Base-by-base conservation (phyloP, 2,113 vertebrate species). In the Syngnathus floridae region DNA sequence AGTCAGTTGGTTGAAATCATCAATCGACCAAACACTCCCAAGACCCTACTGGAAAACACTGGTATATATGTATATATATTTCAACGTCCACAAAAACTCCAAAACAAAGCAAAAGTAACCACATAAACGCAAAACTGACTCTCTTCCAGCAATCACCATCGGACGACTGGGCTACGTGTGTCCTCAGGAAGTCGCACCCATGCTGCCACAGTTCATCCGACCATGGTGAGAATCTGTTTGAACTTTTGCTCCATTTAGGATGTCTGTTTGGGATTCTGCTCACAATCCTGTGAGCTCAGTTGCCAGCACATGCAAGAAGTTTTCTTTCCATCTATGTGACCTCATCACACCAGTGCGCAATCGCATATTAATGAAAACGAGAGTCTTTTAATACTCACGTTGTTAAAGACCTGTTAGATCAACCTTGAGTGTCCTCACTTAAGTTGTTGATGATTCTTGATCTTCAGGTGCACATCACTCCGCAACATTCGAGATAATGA, bases 401-500 rank as follows among this genome's bases (percentile, higher is more conserved):
- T 48, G 17, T 48, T 46, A 5, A 2, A 48, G 46, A 19, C 17
- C 17, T 48, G 46, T 48, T 48, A 19, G 17, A 48, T 48, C 46
- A 19, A 48, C 17, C n/a, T 19, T 48, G 17, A 16, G 8, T 48
- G 46, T 17, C 45, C 45, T 19, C 46, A 48, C 4, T 55, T 55
- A 31, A 22, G 52, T 55, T 55, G 22, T 6, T 1, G 31, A 31
- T 55, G 22, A 31, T 26, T 54, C 31, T 54, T 54, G 21, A 12
- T 11, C 13, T 35, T 37, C 78, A 92, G 94, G 95, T 97, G 94
- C 69, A 96, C 95, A 0, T 98, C 95, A 8, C 88, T 97, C 61
- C 87, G 95, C 19, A 97, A 98, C 81, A 98, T 98, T 83, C 80
- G 95, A 40, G 95, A 98, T 87, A 98, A 98, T 0, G 95, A 97